Conservation (phyloP, 2,888 invertebrate genomes). For the Cremastinae sp. region DNA sequence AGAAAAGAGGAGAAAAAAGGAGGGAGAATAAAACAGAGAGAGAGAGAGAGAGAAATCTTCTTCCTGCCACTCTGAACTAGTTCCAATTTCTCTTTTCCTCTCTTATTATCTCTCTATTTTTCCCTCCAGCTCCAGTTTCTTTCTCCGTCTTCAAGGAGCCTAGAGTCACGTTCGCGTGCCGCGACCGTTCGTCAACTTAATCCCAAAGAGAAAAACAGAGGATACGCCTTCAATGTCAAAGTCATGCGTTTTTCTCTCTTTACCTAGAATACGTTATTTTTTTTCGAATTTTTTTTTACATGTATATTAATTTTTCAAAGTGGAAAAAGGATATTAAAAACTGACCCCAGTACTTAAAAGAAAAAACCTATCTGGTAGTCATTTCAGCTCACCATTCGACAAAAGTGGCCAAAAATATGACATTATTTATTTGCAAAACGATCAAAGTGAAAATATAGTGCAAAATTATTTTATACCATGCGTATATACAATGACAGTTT, state of each 20-base stretch:
- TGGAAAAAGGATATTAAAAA: too few species aligned
- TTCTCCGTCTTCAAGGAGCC: constrained; percentile 37
- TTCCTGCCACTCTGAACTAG: constrained; percentile 19
- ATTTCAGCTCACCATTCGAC: too few species aligned
- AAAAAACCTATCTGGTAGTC: too few species aligned
- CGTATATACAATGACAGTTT: too few species aligned
- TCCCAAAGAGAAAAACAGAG: constrained; percentile 55
- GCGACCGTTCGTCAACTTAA: constrained; percentile 67
- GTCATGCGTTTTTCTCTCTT: too few species aligned
- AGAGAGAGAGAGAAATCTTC: not conserved
- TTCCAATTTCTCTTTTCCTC: constrained; percentile 16
- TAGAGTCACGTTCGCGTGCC: constrained; percentile 69
- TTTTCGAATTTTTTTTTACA: constrained; percentile 2
- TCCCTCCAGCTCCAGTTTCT: constrained; percentile 3
- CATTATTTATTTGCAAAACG: too few species aligned
- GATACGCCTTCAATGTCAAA: constrained; percentile 66
- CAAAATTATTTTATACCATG: too few species aligned
- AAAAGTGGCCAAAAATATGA: too few species aligned
- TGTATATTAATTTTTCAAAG: constrained; percentile 12
- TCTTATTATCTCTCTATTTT: constrained; percentile 13
- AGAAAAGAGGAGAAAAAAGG: not conserved
- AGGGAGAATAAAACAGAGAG: too few species aligned
- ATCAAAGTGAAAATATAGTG: too few species aligned
- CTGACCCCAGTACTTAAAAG: too few species aligned
- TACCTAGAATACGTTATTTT: too few species aligned